Conservation (phyloP, 1,140 invertebrate genomes). For the Pseudomyrmex flavicornis region DNA sequence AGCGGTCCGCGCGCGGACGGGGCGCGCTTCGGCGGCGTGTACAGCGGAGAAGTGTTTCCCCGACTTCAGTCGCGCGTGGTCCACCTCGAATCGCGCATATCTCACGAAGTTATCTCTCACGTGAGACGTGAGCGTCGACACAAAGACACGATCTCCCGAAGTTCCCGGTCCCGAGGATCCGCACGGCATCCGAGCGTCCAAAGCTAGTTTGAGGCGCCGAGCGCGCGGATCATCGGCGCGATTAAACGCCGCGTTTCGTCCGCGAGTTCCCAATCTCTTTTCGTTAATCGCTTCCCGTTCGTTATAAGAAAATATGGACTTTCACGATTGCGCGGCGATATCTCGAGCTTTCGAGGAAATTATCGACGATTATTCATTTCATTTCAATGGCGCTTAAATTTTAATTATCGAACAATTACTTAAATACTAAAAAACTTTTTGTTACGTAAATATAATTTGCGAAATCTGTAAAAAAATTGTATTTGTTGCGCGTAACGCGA, state of each 20-base stretch:
- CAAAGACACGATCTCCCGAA: not conserved
- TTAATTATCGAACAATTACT: too few species aligned
- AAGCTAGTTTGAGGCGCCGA: constrained; percentile 53
- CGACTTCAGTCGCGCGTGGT: constrained; percentile 81
- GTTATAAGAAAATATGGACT: too few species aligned
- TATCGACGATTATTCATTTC: too few species aligned
- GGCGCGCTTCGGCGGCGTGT: constrained; percentile 65
- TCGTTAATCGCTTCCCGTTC: too few species aligned
- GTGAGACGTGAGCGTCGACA: constrained; percentile 3
- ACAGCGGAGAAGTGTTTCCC: constrained; percentile 64
- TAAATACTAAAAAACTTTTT: too few species aligned
- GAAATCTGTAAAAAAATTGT: not conserved
- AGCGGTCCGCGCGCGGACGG: constrained; percentile 78
- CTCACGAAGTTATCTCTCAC: constrained; percentile 17
- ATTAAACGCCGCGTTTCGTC: too few species aligned
- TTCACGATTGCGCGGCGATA: too few species aligned
- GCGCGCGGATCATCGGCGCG: constrained; percentile 53
- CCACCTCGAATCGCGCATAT: constrained; percentile 78
- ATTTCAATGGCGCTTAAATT: too few species aligned
- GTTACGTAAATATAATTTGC: not conserved
- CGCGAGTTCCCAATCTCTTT: too few species aligned
- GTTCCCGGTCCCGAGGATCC: not conserved
- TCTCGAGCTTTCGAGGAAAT: too few species aligned
- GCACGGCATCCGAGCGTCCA: not conserved
- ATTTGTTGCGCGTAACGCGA: not conserved